Evolutionary conservation across 1,140 invertebrate genomes (phyloP), one percentile per base, ranked within the genome.

Genomic region (Chrysomallon squamiferum): DNA sequence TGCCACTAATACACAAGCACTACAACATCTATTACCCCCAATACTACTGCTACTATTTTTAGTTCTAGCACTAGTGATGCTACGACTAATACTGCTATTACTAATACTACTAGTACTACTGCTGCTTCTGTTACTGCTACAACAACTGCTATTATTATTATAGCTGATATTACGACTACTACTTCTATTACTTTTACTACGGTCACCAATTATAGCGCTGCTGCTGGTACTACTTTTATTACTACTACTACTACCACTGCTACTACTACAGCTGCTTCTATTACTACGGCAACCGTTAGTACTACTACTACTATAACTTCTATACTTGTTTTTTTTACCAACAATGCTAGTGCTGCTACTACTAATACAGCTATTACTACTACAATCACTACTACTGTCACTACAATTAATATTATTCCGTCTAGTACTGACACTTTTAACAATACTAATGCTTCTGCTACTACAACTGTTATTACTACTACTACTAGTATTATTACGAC

Each of bases 211-310:
- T 7, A 5, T 52, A 52, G 5, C n/a, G n/a, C 49, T 52, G n/a
- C 49, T 52, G n/a, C 49, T n/a, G n/a, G 5, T n/a, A 52, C 49
- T n/a, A 52, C 49, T n/a, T 7, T 18, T n/a, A 52, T 18, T n/a
- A 52, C 49, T 7, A 52, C 49, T 52, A 52, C 49, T n/a, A 52
- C 49, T 52, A 52, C 49, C n/a, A 52, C 49, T 52, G n/a, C 49
- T 52, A 52, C 49, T n/a, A 52, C 49, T 52, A 52, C 49, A 7
- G n/a, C 49, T 52, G n/a, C 49, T 52, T 7, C 49, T n/a, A 52
- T 18, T n/a, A 7, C 49, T 52, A 52, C 49, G 5, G n/a, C 49
- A 7, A n/a, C 49, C 27, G n/a, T 29, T 7, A 52, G 5, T 52
- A 52, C 49, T n/a, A 52, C 49, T n/a, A 52, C n/a, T 6, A 20